These are phyloP conservation scores for Cariama cristata DNA, from an alignment of 2,113 vertebrate genomes.

Conservation along the genomic window DNA sequence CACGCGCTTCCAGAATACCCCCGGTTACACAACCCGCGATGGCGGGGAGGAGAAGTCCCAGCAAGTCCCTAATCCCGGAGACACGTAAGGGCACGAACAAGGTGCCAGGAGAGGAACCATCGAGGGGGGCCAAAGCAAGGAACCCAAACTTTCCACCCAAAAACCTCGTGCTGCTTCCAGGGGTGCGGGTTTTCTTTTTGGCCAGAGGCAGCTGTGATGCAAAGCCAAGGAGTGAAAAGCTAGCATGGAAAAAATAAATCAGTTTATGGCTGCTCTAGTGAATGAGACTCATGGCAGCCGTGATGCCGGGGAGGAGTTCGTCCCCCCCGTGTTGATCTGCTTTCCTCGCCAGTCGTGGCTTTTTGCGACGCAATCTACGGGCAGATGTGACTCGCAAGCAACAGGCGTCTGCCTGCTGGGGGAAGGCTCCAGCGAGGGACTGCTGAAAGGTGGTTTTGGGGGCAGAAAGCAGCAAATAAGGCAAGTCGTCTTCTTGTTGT, in stretches of 20 bases:
- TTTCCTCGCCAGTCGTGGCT: accelerated
- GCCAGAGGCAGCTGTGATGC: not conserved
- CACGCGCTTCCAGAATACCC: accelerated
- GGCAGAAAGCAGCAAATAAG: not conserved
- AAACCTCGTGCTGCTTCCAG: not conserved
- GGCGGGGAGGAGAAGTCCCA: not conserved
- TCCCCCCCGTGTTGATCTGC: accelerated
- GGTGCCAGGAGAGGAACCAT: not conserved
- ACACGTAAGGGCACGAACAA: accelerated
- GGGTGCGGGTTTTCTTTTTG: not conserved
- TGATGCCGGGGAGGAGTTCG: not conserved
- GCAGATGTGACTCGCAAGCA: not conserved
- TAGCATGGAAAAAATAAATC: not conserved
- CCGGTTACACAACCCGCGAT: accelerated
- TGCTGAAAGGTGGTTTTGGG: accelerated
- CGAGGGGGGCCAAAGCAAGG: accelerated
- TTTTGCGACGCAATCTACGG: accelerated
- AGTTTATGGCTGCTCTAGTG: not conserved
- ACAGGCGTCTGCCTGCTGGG: not conserved
- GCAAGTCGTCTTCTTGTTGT: not conserved
- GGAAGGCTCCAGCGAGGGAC: not conserved
- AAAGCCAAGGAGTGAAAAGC: not conserved
- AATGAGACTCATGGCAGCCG: not conserved
- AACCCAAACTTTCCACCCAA: not conserved
- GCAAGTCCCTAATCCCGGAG: not conserved